phyloP scores from a whole-genome alignment of 1,140 invertebrate genomes.

The Geopemphigus sp. region DNA sequence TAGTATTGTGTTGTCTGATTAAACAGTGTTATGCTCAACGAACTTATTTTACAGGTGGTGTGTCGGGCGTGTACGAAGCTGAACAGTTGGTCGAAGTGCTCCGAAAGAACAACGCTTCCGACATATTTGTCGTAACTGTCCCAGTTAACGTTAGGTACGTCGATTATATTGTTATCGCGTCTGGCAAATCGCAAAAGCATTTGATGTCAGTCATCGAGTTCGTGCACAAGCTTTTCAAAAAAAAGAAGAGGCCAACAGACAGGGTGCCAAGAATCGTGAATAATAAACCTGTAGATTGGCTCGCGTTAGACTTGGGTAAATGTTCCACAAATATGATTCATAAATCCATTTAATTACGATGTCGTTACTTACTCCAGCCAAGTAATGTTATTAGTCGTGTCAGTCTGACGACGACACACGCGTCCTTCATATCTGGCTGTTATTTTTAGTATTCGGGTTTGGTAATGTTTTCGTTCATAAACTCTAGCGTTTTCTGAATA shows the following conservation, averaged over 20 bases:
- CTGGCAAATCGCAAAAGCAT: conserved; percentile 71
- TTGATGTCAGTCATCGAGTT: conserved; percentile 73
- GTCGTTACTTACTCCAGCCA: no score
- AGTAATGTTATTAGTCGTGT: no score
- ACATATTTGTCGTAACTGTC: conserved; percentile 79
- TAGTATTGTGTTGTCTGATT: no score
- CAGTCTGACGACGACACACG: no score
- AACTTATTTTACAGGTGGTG: conserved; percentile 63
- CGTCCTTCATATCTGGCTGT: no score
- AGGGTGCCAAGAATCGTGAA: conserved; percentile 75
- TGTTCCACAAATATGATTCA: no score
- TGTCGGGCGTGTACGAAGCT: conserved; percentile 79
- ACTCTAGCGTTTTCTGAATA: no score
- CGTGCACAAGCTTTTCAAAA: conserved; percentile 76
- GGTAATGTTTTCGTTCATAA: no score
- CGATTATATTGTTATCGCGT: conserved; percentile 77
- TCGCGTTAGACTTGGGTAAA: conserved; percentile 84
- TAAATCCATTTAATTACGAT: no score
- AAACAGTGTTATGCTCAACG: neutral
- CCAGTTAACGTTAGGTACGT: conserved; percentile 75
- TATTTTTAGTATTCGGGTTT: no score
- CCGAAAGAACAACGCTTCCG: conserved; percentile 70
- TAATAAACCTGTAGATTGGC: conserved; percentile 72
- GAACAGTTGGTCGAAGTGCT: conserved; percentile 79
- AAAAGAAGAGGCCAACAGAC: conserved; percentile 64